A percentile compares a stretch with the other conserved stretches of the same genome.
phyloP scores from a whole-genome alignment of 2,113 vertebrate species.

The Aramus guarauna region DNA sequence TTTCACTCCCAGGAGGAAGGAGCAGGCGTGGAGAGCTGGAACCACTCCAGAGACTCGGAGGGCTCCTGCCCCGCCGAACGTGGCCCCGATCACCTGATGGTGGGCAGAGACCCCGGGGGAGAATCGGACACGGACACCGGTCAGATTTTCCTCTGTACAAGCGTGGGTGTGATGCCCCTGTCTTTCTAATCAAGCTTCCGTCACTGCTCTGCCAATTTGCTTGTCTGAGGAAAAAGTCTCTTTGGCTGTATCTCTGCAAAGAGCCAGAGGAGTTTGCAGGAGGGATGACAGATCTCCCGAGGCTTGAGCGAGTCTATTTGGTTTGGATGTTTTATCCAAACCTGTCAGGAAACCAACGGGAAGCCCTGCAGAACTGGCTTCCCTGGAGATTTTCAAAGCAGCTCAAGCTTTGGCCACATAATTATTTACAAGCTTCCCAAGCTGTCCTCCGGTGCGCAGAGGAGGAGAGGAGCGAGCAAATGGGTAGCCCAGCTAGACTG shows the following conservation, averaged over 20 bases:
- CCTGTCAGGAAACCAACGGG: conserved; percentile 23
- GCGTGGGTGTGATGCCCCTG: not conserved
- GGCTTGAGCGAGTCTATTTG: not conserved
- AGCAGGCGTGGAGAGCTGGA: conserved; percentile 56
- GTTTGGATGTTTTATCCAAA: conserved; percentile 1
- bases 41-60: conserved; percentile 42
- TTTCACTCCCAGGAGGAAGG: conserved; percentile 91
- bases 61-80: conserved; percentile 44
- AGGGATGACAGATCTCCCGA: not conserved
- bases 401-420: not conserved
- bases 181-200: not conserved
- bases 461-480: not conserved
- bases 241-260: not conserved
- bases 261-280: not conserved
- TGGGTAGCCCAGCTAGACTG: not conserved
- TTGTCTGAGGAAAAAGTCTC: not conserved
- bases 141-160: conserved; percentile 5
- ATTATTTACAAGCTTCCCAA: not conserved
- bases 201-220: not conserved
- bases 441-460: not conserved
- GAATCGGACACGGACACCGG: not conserved
- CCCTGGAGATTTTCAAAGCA: not conserved
- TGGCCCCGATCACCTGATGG: conserved; percentile 32
- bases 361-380: not conserved
- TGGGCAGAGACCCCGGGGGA: conserved; percentile 64